Conservation (phyloP, 2,113 vertebrate species). For the Psilopogon haemacephalus region DNA sequence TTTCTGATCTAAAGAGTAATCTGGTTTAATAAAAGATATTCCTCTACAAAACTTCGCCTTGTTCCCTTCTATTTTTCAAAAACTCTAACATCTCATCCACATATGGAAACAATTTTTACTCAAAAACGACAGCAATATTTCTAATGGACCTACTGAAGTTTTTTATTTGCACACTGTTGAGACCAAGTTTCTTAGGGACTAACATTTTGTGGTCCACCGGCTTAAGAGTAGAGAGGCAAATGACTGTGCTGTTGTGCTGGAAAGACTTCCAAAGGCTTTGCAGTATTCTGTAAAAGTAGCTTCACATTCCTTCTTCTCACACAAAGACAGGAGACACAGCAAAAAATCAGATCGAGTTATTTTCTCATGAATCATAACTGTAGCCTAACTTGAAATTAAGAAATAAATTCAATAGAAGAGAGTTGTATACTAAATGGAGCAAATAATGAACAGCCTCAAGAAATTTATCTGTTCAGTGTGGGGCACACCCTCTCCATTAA, state of each 20-base stretch:
- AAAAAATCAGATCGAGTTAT: background rate
- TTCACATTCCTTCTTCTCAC: background rate
- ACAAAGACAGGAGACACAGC: background rate
- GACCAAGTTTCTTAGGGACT: background rate
- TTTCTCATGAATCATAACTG: background rate
- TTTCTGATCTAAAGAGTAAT: background rate
- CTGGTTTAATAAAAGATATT: background rate
- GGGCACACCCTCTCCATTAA: background rate
- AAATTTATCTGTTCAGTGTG: background rate
- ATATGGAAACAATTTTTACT: background rate
- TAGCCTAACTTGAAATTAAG: background rate
- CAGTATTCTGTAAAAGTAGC: background rate
- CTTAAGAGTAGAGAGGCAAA: accelerated
- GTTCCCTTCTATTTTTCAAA: background rate
- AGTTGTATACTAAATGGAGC: background rate
- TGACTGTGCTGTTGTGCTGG: background rate
- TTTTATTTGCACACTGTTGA: accelerated
- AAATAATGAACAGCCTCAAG: background rate
- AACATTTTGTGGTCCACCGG: background rate
- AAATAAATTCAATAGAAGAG: background rate
- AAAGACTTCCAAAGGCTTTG: background rate
- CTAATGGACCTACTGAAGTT: background rate
- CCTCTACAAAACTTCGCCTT: background rate
- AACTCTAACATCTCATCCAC: background rate
- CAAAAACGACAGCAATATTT: background rate